Evolutionary conservation across 2,888 invertebrate genomes (phyloP).

Genomic region (Tachina fera): DNA sequence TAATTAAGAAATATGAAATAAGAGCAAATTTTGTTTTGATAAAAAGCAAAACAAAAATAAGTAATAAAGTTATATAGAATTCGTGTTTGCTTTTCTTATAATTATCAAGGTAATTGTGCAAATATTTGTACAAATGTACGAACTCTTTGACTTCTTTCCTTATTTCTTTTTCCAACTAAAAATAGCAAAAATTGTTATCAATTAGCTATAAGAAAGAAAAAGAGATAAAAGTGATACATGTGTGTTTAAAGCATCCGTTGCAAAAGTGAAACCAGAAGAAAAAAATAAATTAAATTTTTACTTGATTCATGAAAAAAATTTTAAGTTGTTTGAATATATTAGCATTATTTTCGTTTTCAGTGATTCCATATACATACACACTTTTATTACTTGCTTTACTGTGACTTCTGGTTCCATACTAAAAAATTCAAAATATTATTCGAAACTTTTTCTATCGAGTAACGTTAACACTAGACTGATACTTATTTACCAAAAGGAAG

Average conservation of each 20-base stretch:
- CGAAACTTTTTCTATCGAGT: too few species aligned
- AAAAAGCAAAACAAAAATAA: not conserved
- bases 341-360: too few species aligned
- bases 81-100: not conserved
- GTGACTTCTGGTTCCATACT: too few species aligned
- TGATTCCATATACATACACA: too few species aligned
- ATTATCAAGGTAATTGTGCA: conserved; percentile 30
- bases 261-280: not conserved
- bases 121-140: conserved; percentile 20
- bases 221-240: conserved; percentile 13
- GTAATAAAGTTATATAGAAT: not conserved
- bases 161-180: not conserved
- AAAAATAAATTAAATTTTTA: not conserved
- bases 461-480: too few species aligned
- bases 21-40: not conserved
- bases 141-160: not conserved
- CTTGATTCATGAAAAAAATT: too few species aligned
- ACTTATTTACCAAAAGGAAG: too few species aligned
- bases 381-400: too few species aligned
- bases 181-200: conserved; percentile 11
- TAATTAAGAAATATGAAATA: not conserved
- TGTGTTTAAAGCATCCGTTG: conserved; percentile 33
- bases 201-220: not conserved
- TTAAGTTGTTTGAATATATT: too few species aligned
- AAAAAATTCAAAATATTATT: too few species aligned